Conservation (phyloP, 2,888 invertebrate species). For the Neria commutata region DNA sequence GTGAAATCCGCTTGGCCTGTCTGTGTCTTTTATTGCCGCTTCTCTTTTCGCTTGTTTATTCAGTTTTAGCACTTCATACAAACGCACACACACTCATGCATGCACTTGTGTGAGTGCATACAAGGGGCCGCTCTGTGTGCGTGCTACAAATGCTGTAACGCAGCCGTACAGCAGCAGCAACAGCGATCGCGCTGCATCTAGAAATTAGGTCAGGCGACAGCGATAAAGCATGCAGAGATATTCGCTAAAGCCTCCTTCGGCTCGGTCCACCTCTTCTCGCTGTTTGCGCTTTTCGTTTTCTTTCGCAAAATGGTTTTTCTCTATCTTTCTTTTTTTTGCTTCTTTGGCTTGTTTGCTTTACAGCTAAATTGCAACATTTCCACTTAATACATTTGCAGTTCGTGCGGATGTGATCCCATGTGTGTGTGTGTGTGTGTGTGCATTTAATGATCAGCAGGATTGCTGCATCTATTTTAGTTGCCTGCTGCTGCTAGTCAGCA, state of each 20-base stretch:
- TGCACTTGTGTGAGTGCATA: slow-evolving; percentile 2
- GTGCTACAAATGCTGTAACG: too few species aligned
- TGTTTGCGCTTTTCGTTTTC: slow-evolving; percentile 7
- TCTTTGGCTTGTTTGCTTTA: slow-evolving; percentile 5
- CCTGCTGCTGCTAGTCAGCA: too few species aligned
- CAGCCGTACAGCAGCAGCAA: slow-evolving; percentile 1
- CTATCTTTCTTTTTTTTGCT: slow-evolving; percentile 3
- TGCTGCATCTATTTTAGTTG: too few species aligned
- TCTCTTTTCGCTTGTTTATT: neutral
- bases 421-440: neutral
- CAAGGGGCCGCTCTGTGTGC: neutral
- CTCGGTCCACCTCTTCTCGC: neutral
- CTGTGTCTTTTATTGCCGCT: neutral
- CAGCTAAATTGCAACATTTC: neutral
- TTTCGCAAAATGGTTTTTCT: slow-evolving; percentile 1
- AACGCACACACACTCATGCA: slow-evolving; percentile 15
- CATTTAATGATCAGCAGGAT: too few species aligned
- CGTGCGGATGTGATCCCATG: neutral
- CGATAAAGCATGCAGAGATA: slow-evolving; percentile 27
- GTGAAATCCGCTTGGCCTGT: neutral
- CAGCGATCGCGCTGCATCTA: slow-evolving; percentile 33
- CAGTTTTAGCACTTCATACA: slow-evolving; percentile 20
- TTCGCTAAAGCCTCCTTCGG: neutral
- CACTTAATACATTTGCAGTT: slow-evolving; percentile 3
- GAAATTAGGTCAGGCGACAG: slow-evolving; percentile 58